Conservation (phyloP, 2,113 vertebrate genomes). For the Rynchops niger region DNA sequence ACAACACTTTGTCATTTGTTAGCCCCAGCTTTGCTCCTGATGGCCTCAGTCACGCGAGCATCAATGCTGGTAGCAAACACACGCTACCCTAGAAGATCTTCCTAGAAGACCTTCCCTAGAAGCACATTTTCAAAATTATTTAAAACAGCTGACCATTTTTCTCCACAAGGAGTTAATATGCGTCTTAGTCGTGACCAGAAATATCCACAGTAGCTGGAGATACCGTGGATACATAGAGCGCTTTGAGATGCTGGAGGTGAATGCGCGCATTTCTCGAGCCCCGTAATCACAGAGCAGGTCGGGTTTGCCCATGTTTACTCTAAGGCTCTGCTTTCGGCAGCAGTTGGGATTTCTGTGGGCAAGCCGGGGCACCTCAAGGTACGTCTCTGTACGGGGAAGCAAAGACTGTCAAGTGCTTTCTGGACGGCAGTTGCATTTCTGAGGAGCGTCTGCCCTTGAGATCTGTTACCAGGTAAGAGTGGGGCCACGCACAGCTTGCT, state of each 20-base stretch:
- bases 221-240: not conserved
- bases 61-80: not conserved
- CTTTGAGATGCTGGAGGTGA: not conserved
- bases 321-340: not conserved
- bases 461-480: not conserved
- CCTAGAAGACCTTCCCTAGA: not conserved
- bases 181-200: not conserved
- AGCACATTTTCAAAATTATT: not conserved
- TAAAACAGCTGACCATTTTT: not conserved
- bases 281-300: not conserved
- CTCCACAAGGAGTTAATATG: not conserved
- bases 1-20: not conserved
- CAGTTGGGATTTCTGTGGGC: not conserved
- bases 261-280: fast-evolving
- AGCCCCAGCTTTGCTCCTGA: not conserved
- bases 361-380: not conserved
- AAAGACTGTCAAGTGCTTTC: not conserved
- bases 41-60: not conserved
- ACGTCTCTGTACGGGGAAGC: not conserved
- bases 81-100: not conserved
- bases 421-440: not conserved
- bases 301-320: not conserved
- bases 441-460: not conserved
- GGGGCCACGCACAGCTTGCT: fast-evolving
- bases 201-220: not conserved